A percentile compares a stretch with the other conserved stretches of the same genome.
phyloP scores from a whole-genome alignment of 2,888 invertebrate genomes.

The Lochmaea crataegi region DNA sequence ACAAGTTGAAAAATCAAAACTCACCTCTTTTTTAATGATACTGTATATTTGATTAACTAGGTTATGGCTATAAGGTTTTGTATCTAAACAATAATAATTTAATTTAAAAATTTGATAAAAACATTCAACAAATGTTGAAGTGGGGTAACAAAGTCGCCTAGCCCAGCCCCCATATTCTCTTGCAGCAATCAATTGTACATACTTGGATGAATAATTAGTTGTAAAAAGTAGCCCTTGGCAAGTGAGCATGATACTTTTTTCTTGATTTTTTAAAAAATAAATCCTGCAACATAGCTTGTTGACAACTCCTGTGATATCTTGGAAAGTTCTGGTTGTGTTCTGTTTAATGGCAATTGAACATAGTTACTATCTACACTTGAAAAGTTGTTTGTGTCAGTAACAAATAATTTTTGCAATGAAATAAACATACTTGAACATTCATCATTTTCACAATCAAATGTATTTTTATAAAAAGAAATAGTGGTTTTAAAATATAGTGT shows the following conservation, averaged over 20 bases:
- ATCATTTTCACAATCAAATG: conserved; percentile 34
- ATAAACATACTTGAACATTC: conserved; percentile 24
- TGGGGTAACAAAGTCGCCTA: too few relatives aligned
- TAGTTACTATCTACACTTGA: conserved; percentile 2
- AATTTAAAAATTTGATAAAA: too few relatives aligned
- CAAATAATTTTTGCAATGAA: conserved; percentile 19
- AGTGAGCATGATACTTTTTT: conserved; percentile 5
- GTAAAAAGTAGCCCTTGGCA: background rate
- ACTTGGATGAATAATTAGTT: conserved; percentile 5
- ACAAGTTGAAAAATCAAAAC: too few relatives aligned
- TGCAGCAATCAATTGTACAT: conserved; percentile 1
- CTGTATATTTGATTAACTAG: too few relatives aligned
- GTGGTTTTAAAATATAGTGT: conserved; percentile 22
- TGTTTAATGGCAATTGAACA: conserved; percentile 5
- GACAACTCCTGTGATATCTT: conserved; percentile 3
- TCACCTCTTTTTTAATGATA: too few relatives aligned
- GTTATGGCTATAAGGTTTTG: too few relatives aligned
- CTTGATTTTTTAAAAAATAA: conserved; percentile 11
- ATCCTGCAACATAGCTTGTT: conserved; percentile 17
- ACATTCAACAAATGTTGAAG: too few relatives aligned
- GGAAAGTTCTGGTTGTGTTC: conserved; percentile 2
- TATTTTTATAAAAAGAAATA: conserved; percentile 26
- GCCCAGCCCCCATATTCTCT: conserved; percentile 3
- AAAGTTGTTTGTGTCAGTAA: background rate
- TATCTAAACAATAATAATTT: too few relatives aligned